phyloP scores from a whole-genome alignment of 2,888 invertebrate genomes.

The Rhabditoides inermis region DNA sequence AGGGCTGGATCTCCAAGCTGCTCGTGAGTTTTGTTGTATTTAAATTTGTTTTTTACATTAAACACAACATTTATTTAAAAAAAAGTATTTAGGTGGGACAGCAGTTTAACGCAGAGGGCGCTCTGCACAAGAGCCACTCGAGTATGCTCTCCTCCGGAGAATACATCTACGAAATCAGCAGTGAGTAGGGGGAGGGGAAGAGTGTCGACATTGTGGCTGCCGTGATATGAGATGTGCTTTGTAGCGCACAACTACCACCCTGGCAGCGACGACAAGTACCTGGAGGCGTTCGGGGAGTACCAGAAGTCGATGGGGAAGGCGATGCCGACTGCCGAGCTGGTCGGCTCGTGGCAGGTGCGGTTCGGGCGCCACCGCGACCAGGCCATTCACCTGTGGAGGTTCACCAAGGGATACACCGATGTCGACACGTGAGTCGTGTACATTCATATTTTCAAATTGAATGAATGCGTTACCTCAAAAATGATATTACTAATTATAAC shows the following conservation, averaged over 20 bases:
- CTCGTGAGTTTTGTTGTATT: constrained; percentile 15
- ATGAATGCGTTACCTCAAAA: background rate
- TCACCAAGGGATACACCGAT: constrained; percentile 70
- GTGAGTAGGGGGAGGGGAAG: constrained; percentile 46
- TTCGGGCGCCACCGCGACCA: constrained; percentile 90
- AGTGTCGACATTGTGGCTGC: background rate
- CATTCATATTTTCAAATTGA: no score
- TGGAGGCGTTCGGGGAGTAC: constrained; percentile 41
- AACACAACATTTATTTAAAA: no score
- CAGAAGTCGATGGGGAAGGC: constrained; percentile 21
- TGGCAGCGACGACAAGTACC: constrained; percentile 38
- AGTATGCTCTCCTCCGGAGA: constrained; percentile 92
- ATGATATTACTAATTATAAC: background rate
- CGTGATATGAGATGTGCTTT: no score
- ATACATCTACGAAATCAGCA: constrained; percentile 84
- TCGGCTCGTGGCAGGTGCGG: constrained; percentile 85
- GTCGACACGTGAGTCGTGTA: constrained; percentile 61
- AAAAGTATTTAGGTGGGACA: no score
- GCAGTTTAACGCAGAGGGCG: constrained; percentile 28
- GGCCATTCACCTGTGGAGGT: constrained; percentile 86
- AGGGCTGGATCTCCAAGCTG: constrained; percentile 48
- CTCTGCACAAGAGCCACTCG: constrained; percentile 64
- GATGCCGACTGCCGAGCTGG: constrained; percentile 60
- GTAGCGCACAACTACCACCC: constrained; percentile 49
- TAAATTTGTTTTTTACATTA: constrained; percentile 1